A percentile compares a stretch with the other conserved stretches of the same genome.
phyloP scores from a whole-genome alignment of 2,113 vertebrate species.

The Gymnobelideus leadbeateri region DNA sequence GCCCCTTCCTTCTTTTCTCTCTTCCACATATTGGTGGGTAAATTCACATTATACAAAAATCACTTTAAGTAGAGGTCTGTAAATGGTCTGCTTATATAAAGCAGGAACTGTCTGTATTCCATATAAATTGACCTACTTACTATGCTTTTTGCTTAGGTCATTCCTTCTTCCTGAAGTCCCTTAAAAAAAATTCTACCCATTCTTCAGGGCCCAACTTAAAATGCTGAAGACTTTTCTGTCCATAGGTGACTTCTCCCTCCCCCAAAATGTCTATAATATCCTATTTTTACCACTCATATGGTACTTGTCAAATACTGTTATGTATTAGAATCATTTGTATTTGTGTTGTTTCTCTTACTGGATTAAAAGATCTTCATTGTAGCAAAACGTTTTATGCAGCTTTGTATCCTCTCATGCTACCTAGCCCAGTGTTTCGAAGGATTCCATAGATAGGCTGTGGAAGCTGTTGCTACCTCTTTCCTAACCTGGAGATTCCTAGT shows the following conservation, averaged over 20 bases:
- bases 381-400: neutral
- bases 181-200: neutral
- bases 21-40: no score
- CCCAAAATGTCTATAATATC: neutral
- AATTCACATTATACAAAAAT: no score
- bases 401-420: neutral
- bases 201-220: neutral
- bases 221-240: neutral
- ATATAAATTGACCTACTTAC: neutral
- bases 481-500: neutral
- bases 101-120: no score
- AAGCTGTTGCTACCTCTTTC: neutral
- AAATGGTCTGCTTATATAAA: no score
- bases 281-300: neutral
- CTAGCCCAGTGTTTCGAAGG: neutral
- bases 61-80: no score
- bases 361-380: neutral
- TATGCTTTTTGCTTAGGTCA: neutral
- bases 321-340: neutral
- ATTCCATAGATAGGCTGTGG: neutral
- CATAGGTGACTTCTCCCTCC: neutral
- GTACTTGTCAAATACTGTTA: neutral
- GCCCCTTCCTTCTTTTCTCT: no score
- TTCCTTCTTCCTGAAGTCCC: neutral
- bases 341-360: neutral